Evolutionary conservation across 2,888 invertebrate genomes (phyloP).

Genomic region (Pecten maximus): DNA sequence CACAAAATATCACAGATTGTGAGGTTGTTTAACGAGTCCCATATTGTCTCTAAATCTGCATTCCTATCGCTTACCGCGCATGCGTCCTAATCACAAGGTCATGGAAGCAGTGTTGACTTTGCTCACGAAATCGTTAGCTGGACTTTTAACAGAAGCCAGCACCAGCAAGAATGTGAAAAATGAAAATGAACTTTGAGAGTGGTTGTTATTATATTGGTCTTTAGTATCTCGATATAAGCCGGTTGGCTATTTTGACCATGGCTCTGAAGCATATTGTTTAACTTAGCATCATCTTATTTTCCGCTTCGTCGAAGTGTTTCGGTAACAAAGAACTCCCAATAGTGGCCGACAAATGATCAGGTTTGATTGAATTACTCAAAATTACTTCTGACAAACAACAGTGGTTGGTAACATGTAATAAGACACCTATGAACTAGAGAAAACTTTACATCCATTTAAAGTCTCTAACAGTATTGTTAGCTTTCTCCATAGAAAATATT

Average conservation of each 20-base stretch:
- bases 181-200: neutral
- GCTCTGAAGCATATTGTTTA: neutral
- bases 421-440: neutral
- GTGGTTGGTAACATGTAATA: neutral
- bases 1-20: neutral
- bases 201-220: neutral
- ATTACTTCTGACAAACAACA: neutral
- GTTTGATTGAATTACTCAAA: constrained; percentile 15
- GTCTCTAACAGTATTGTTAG: neutral
- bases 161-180: neutral
- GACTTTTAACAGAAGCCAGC: neutral
- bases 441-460: neutral
- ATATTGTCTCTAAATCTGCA: neutral
- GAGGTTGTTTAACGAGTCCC: neutral
- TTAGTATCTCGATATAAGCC: neutral
- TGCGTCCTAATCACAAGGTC: neutral
- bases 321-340: neutral
- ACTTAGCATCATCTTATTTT: neutral
- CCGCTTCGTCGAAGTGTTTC: neutral
- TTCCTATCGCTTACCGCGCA: neutral
- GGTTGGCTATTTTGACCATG: neutral
- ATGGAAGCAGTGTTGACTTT: neutral
- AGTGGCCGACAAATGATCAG: neutral
- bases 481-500: too few species aligned
- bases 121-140: neutral